A percentile compares a stretch with the other conserved stretches of the same genome.
phyloP scores from a whole-genome alignment of 2,797 vertebrate species.

The Podargus strigoides region DNA sequence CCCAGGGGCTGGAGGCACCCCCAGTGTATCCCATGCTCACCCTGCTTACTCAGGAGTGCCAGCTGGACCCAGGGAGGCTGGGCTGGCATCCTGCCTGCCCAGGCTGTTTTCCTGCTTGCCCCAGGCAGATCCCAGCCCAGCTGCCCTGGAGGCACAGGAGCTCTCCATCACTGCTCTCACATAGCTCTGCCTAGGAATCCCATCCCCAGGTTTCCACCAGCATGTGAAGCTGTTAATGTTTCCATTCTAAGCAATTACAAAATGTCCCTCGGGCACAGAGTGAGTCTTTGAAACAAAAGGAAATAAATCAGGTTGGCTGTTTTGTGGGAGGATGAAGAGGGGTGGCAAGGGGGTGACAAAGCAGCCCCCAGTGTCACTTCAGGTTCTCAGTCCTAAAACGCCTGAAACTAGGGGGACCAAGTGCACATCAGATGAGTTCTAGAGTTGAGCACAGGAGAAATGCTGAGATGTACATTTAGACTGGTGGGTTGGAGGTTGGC shows the following conservation, averaged over 20 bases:
- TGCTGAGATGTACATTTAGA: background rate
- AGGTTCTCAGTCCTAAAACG: background rate
- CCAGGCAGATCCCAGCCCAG: background rate
- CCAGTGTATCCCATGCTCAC: fast-evolving
- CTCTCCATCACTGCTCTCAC: background rate
- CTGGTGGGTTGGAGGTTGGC: background rate
- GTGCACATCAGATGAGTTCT: background rate
- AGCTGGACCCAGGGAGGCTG: background rate
- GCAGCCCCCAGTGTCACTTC: background rate
- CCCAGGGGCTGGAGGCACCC: background rate
- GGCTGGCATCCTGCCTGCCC: background rate
- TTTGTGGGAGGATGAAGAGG: background rate
- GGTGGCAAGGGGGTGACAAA: background rate
- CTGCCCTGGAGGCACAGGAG: fast-evolving
- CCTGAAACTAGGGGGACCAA: fast-evolving
- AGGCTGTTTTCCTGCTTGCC: background rate
- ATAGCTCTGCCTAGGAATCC: background rate
- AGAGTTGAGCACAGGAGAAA: background rate
- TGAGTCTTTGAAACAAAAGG: background rate
- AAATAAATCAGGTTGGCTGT: background rate
- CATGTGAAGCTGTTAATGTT: background rate
- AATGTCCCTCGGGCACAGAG: background rate
- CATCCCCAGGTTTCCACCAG: background rate
- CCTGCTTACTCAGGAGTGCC: background rate
- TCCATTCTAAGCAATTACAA: background rate